Conservation (phyloP, 2,888 invertebrate genomes). For the Drosophila crucigera region DNA sequence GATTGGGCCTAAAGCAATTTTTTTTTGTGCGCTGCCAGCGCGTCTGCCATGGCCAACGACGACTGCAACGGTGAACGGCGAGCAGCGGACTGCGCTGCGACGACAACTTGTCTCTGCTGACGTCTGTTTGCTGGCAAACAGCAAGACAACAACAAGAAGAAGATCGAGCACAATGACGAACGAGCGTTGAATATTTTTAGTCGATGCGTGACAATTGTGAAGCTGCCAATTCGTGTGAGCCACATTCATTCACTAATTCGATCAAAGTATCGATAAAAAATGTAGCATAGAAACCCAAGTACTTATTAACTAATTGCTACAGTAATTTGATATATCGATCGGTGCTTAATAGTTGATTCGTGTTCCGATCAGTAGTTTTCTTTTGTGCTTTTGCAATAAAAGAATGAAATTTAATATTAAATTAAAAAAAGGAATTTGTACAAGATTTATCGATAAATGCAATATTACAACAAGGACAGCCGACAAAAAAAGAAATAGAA, state of each 20-base stretch:
- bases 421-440: background rate
- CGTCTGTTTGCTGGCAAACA: constrained; percentile 65
- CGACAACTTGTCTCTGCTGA: constrained; percentile 64
- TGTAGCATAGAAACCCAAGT: background rate
- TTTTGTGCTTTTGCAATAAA: background rate
- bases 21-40: constrained; percentile 58
- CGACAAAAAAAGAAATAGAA: background rate
- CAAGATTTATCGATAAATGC: background rate
- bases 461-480: background rate
- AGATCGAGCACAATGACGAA: constrained; percentile 36
- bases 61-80: constrained; percentile 24
- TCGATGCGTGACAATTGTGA: constrained; percentile 10
- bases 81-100: constrained; percentile 24
- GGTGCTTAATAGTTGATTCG: background rate
- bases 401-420: background rate
- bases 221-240: constrained; percentile 18
- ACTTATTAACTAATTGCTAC: constrained; percentile 1
- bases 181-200: constrained; percentile 65
- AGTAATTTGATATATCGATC: background rate
- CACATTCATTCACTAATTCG: constrained; percentile 35
- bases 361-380: background rate
- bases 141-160: constrained; percentile 11
- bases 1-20: constrained; percentile 45
- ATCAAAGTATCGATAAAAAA: constrained; percentile 14
- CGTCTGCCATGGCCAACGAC: constrained; percentile 67